Conservation (phyloP, 2,888 invertebrate species). For the Mystacides longicornis region DNA sequence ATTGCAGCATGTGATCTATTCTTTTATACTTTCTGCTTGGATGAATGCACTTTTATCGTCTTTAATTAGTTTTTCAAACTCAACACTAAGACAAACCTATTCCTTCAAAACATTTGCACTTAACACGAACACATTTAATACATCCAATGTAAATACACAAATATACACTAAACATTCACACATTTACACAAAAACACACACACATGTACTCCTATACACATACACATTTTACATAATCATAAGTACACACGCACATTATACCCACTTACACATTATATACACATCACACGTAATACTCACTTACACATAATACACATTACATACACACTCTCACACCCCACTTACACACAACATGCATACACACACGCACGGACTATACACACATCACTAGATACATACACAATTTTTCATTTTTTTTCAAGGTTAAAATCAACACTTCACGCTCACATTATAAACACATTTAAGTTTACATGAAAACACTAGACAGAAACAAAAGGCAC, state of each 20-base stretch:
- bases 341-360: no score
- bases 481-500: no score
- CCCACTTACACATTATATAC: no score
- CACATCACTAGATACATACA: no score
- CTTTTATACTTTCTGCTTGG: background rate
- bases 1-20: background rate
- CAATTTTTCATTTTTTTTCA: no score
- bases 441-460: no score
- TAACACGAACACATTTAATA: background rate
- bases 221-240: background rate
- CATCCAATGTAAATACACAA: background rate
- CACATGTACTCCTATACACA: background rate
- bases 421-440: no score
- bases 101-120: background rate
- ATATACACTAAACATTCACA: background rate
- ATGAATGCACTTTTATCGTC: background rate
- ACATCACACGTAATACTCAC: no score
- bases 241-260: background rate
- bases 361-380: no score
- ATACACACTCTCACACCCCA: no score
- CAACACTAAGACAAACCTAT: background rate
- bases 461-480: no score
- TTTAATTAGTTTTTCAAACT: background rate
- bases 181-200: background rate
- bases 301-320: no score